A percentile compares a stretch with the other conserved stretches of the same genome.
Conservation (phyloP, 2,797 vertebrate genomes). For the Falco novaeseelandiae region DNA sequence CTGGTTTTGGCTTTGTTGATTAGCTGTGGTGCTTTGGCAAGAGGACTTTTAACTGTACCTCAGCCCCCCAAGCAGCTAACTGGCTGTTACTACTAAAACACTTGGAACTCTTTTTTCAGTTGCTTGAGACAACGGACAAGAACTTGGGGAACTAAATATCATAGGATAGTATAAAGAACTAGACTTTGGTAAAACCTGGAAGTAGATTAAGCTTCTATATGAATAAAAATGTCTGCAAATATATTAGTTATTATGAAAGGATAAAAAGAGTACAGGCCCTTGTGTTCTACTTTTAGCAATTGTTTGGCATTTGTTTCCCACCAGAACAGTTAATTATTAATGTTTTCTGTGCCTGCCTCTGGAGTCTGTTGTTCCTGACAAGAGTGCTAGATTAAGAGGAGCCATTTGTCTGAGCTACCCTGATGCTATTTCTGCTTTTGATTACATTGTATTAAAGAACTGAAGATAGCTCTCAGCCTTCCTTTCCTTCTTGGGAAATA, state of each 20-base stretch:
- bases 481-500: not conserved
- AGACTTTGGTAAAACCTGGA: not conserved
- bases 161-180: not conserved
- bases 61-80: not conserved
- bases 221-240: not conserved
- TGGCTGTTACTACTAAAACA: not conserved
- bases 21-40: not conserved
- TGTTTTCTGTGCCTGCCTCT: not conserved
- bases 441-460: not conserved
- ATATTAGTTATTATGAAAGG: not conserved
- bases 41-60: not conserved
- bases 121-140: not conserved
- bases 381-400: not conserved
- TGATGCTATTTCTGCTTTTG: not conserved
- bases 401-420: not conserved
- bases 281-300: not conserved
- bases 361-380: not conserved
- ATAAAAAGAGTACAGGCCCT: not conserved
- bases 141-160: not conserved
- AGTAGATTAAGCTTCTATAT: not conserved
- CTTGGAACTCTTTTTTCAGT: not conserved
- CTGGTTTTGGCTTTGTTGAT: not conserved
- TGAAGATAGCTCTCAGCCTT: not conserved
- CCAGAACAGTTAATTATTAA: not conserved
- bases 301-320: not conserved